Evolutionary conservation across 2,888 invertebrate species (phyloP).

Genomic region (Tenthredo distinguenda): DNA sequence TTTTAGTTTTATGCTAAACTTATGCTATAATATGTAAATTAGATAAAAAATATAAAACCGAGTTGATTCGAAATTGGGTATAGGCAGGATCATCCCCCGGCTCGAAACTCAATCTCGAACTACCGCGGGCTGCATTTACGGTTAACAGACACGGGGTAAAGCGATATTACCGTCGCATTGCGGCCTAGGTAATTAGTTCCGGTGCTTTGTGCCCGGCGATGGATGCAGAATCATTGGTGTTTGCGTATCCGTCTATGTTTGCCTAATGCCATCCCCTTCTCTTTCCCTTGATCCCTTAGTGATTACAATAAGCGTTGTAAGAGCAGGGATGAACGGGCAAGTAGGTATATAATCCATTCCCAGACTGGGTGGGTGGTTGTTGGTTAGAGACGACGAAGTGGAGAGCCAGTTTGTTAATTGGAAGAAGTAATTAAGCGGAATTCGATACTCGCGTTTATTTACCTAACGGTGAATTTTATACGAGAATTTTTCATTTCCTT

Average conservation of each 20-base stretch:
- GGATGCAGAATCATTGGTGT: constrained; percentile 47
- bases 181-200: constrained; percentile 65
- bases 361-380: background rate
- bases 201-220: constrained; percentile 58
- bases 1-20: no score
- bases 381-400: background rate
- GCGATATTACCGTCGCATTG: constrained; percentile 62
- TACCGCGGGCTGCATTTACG: constrained; percentile 21
- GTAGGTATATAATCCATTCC: constrained; percentile 7
- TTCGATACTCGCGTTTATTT: constrained; percentile 21
- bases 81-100: background rate
- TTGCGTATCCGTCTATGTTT: constrained; percentile 45
- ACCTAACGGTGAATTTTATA: background rate
- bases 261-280: constrained; percentile 20
- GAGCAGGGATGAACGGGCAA: background rate
- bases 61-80: background rate
- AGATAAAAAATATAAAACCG: background rate
- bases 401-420: constrained; percentile 2
- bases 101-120: constrained; percentile 27
- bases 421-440: constrained; percentile 34
- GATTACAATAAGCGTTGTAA: constrained; percentile 9
- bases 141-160: constrained; percentile 52
- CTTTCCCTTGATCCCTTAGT: background rate
- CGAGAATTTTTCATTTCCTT: background rate
- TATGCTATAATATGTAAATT: background rate